Evolutionary conservation across 2,888 invertebrate species (phyloP).

Genomic region (Mythimna lalbum): DNA sequence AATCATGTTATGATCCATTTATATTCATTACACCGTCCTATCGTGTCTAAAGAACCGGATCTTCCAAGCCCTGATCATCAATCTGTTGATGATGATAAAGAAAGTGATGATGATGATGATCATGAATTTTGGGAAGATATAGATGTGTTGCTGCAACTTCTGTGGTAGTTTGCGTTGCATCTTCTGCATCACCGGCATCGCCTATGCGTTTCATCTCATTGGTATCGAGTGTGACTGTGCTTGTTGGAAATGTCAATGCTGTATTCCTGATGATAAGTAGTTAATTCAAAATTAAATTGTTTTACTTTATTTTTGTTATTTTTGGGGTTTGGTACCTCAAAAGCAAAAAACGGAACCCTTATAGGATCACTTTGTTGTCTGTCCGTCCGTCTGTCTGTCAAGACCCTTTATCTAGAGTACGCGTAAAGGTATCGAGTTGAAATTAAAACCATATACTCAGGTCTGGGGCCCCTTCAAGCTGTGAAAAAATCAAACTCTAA

Average conservation of each 20-base stretch:
- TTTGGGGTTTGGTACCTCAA: too few species aligned
- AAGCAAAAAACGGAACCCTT: too few species aligned
- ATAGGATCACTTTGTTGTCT: too few species aligned
- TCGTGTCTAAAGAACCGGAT: not conserved
- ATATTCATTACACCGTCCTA: not conserved
- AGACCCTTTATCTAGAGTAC: too few species aligned
- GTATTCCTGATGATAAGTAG: conserved; percentile 39
- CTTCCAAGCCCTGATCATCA: not conserved
- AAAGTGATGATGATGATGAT: not conserved
- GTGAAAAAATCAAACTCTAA: too few species aligned
- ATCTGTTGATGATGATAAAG: not conserved
- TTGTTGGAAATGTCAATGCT: conserved; percentile 53
- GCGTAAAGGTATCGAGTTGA: too few species aligned
- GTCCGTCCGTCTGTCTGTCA: too few species aligned
- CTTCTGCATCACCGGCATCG: conserved; percentile 53
- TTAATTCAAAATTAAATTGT: conserved; percentile 8
- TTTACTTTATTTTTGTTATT: not conserved
- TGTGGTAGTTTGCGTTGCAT: conserved; percentile 71
- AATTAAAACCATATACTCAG: too few species aligned
- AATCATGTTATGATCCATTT: conserved; percentile 3
- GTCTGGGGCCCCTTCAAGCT: too few species aligned
- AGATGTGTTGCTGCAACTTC: conserved; percentile 76
- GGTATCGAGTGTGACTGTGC: conserved; percentile 58
- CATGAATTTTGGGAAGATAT: conserved; percentile 10
- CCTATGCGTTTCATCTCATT: conserved; percentile 49